Evolutionary conservation across 2,797 vertebrate genomes (phyloP).

Genomic region (Paramormyrops hopkinsi): DNA sequence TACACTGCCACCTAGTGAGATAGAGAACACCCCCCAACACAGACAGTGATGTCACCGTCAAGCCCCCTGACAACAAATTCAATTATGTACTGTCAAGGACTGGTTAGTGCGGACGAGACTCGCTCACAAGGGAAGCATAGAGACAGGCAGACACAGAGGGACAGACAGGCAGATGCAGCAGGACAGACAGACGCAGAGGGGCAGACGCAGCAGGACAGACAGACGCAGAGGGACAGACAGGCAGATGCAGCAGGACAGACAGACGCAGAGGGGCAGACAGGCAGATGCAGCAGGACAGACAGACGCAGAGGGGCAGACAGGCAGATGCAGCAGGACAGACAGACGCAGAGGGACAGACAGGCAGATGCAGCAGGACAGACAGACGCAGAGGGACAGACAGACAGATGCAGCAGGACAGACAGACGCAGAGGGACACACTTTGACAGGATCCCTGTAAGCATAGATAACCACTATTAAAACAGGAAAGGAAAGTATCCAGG

Average conservation of each 20-base stretch:
- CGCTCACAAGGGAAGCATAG: slow-evolving; percentile 20
- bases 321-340: slow-evolving; percentile 35
- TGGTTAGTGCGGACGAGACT: slow-evolving; percentile 52
- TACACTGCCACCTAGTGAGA: slow-evolving; percentile 81
- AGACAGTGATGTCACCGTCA: slow-evolving; percentile 28
- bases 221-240: neutral
- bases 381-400: slow-evolving; percentile 36
- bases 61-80: slow-evolving; percentile 32
- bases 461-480: slow-evolving; percentile 50
- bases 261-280: slow-evolving; percentile 26
- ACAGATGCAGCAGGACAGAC: slow-evolving; percentile 36
- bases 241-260: neutral
- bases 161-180: neutral
- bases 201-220: neutral
- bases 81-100: slow-evolving; percentile 60
- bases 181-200: neutral
- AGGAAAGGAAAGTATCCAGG: slow-evolving; percentile 25
- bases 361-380: slow-evolving; percentile 54
- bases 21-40: slow-evolving; percentile 37
- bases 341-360: slow-evolving; percentile 46
- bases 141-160: neutral
- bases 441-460: slow-evolving; percentile 63
- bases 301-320: slow-evolving; percentile 26
- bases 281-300: neutral
- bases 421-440: slow-evolving; percentile 51